Percentiles rank a stretch among this genome's conserved stretches.
These are phyloP conservation scores for Caretta caretta DNA, from an alignment of 2,113 vertebrate species.

Conservation along the genomic window DNA sequence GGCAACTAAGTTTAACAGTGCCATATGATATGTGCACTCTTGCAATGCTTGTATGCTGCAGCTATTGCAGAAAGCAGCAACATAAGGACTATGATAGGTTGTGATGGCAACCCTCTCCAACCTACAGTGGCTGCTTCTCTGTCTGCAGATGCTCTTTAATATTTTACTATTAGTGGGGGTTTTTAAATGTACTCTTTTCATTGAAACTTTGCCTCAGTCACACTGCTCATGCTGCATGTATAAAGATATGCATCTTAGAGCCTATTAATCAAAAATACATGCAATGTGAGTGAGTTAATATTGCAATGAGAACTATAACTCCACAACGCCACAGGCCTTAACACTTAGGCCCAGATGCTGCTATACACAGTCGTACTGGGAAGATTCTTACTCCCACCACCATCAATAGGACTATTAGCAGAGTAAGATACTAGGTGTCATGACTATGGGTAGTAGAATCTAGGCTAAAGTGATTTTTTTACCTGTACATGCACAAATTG, in stretches of 20 bases:
- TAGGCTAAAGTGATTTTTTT: background rate
- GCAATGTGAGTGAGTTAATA: background rate
- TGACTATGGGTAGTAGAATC: background rate
- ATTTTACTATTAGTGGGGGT: background rate
- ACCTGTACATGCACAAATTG: background rate
- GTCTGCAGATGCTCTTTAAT: background rate
- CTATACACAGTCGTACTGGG: rapidly evolving
- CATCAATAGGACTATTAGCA: background rate
- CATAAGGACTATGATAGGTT: background rate
- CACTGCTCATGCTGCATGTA: background rate
- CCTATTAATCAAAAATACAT: background rate
- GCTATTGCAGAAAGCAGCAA: slow-evolving; percentile 24
- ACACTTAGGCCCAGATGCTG: background rate
- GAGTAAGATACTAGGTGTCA: background rate
- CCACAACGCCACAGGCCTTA: background rate
- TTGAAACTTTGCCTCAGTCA: background rate
- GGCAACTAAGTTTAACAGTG: slow-evolving; percentile 59
- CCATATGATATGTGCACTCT: slow-evolving; percentile 21
- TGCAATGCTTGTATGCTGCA: slow-evolving; percentile 3
- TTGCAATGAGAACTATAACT: background rate
- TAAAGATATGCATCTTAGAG: background rate
- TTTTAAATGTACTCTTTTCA: background rate
- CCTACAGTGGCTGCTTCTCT: background rate
- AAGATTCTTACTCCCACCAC: background rate
- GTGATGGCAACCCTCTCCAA: background rate